Conservation (phyloP, 2,888 invertebrate genomes). For the Eustalomyia histrio region DNA sequence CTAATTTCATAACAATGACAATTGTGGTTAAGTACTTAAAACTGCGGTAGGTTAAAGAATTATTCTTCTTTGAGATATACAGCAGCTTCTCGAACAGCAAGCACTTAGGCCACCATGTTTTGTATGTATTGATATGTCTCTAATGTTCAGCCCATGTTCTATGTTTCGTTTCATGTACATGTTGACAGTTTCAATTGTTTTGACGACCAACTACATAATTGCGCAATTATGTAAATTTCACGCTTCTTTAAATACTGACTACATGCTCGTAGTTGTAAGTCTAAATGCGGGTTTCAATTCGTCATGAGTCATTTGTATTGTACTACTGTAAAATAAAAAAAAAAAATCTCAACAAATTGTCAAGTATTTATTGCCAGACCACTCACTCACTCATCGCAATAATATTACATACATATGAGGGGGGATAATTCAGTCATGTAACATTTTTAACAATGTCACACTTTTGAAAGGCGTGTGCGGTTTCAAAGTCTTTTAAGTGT, state of each 20-base stretch:
- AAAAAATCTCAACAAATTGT: slow-evolving; percentile 11
- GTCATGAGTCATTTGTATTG: slow-evolving; percentile 32
- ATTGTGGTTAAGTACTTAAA: slow-evolving; percentile 53
- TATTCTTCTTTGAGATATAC: slow-evolving; percentile 8
- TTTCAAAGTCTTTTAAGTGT: neutral
- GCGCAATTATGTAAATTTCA: slow-evolving; percentile 69
- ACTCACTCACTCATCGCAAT: neutral
- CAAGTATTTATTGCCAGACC: neutral
- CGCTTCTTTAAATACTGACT: slow-evolving; percentile 50
- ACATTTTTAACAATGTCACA: slow-evolving; percentile 42
- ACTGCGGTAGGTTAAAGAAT: slow-evolving; percentile 61
- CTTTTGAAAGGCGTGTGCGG: slow-evolving; percentile 13
- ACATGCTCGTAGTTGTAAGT: neutral
- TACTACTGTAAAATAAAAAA: neutral
- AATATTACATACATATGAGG: slow-evolving; percentile 6
- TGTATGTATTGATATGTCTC: neutral
- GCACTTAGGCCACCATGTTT: slow-evolving; percentile 40
- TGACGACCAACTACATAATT: slow-evolving; percentile 68
- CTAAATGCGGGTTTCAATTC: slow-evolving; percentile 20
- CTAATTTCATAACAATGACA: slow-evolving; percentile 12
- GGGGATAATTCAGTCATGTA: neutral
- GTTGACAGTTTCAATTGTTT: slow-evolving; percentile 66
- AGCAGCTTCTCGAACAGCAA: neutral
- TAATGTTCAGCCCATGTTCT: neutral
- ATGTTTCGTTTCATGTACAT: slow-evolving; percentile 31